These are phyloP conservation scores for mouse (Mus musculus) DNA, from an alignment of 2,113 vertebrate genomes.

Conservation along the genomic window DNA sequence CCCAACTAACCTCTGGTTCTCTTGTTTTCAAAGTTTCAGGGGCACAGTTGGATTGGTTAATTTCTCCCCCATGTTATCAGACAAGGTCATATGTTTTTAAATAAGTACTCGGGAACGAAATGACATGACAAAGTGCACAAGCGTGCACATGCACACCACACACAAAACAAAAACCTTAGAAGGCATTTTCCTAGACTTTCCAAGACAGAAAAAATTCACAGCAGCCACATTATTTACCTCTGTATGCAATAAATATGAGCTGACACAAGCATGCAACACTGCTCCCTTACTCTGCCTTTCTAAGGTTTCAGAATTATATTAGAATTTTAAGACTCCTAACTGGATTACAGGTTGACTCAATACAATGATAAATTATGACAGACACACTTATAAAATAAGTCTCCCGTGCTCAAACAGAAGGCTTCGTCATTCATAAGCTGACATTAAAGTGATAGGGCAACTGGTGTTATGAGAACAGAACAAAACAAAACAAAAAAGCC, in stretches of 20 bases:
- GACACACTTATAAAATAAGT: neutral
- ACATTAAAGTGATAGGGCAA: neutral
- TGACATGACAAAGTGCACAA: neutral
- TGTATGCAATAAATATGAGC: neutral
- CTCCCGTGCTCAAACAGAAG: neutral
- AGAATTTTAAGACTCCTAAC: slow-evolving; percentile 9
- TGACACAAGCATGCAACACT: neutral
- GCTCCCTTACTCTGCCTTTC: neutral
- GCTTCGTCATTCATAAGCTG: neutral
- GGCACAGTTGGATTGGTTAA: slow-evolving; percentile 28
- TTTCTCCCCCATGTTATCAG: slow-evolving; percentile 62
- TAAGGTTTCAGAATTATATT: slow-evolving; percentile 8
- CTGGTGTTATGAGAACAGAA: neutral
- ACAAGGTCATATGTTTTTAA: slow-evolving; percentile 46
- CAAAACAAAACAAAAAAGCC: neutral
- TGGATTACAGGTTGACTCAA: neutral
- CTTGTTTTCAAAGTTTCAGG: slow-evolving; percentile 42
- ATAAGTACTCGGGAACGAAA: slow-evolving; percentile 30
- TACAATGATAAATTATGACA: neutral
- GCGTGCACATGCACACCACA: too few species aligned
- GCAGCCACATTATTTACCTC: neutral
- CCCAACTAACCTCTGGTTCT: slow-evolving; percentile 47
- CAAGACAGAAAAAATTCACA: neutral
- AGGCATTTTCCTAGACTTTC: neutral
- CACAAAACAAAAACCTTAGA: neutral